Conservation (phyloP, 1,140 invertebrate genomes). For the Macrotrachela quadricornifera region DNA sequence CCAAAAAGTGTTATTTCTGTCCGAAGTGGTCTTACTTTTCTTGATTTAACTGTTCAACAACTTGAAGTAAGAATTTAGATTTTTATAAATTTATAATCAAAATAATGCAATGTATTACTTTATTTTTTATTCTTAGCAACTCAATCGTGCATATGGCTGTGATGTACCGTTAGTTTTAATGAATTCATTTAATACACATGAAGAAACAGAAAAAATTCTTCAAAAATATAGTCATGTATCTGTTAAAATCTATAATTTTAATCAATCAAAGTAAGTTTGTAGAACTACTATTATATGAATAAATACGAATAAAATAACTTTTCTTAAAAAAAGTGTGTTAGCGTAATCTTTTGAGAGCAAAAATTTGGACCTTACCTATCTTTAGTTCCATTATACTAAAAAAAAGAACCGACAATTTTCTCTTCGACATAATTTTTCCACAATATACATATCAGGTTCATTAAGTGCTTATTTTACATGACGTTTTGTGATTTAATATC, state of each 20-base stretch:
- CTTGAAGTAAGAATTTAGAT: conserved; percentile 64
- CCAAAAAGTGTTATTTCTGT: conserved; percentile 94
- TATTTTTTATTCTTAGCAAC: conserved; percentile 42
- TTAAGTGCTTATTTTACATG: too few species aligned
- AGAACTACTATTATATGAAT: not conserved
- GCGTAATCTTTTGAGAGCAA: too few species aligned
- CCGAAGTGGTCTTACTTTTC: conserved; percentile 84
- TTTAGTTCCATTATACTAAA: too few species aligned
- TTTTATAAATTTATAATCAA: too few species aligned
- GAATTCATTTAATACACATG: conserved; percentile 99
- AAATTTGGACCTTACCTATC: too few species aligned
- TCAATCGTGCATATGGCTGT: conserved; percentile 80
- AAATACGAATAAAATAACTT: too few species aligned
- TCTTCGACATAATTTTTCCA: too few species aligned
- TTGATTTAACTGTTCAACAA: conserved; percentile 94
- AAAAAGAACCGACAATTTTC: too few species aligned
- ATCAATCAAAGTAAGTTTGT: conserved; percentile 53
- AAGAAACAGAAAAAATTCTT: conserved; percentile 77
- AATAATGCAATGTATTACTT: not conserved
- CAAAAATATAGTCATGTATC: conserved; percentile 83
- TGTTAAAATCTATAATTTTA: conserved; percentile 83
- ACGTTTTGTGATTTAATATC: too few species aligned
- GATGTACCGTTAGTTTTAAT: conserved; percentile 91
- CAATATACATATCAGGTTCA: too few species aligned
- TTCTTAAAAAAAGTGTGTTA: too few species aligned